Evolutionary conservation across 2,888 invertebrate genomes (phyloP).

Genomic region (Diadromus collaris): DNA sequence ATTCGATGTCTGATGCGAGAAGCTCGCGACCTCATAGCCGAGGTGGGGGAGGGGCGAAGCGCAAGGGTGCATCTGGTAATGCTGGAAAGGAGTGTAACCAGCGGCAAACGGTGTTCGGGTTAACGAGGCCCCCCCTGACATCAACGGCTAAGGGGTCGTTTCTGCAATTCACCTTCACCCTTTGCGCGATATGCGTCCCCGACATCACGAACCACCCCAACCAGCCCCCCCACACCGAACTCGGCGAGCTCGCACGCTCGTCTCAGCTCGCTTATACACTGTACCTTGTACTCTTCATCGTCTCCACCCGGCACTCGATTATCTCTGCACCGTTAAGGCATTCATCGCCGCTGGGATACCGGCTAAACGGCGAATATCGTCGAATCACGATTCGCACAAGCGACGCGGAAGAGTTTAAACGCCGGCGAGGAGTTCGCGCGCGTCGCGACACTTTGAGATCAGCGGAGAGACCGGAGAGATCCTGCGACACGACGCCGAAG

Average conservation of each 20-base stretch:
- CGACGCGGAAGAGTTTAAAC: conserved; percentile 60
- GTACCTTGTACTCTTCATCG: conserved; percentile 23
- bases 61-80: conserved; percentile 56
- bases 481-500: conserved; percentile 11
- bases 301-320: conserved; percentile 72
- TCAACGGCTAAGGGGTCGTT: conserved; percentile 66
- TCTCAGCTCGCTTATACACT: conserved; percentile 30
- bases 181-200: conserved; percentile 61
- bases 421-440: conserved; percentile 30
- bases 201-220: conserved; percentile 23
- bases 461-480: conserved; percentile 34
- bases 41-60: conserved; percentile 62
- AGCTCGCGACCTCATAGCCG: conserved; percentile 36
- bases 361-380: conserved; percentile 63
- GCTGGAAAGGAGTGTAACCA: conserved; percentile 35
- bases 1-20: conserved; percentile 66
- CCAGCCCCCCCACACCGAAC: conserved; percentile 29
- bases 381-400: conserved; percentile 66
- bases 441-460: conserved; percentile 49
- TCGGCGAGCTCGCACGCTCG: conserved; percentile 32
- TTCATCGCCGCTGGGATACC: conserved; percentile 69
- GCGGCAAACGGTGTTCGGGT: conserved; percentile 48
- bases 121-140: conserved; percentile 56
- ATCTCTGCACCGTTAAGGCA: conserved; percentile 77
- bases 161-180: conserved; percentile 78